Evolutionary conservation across 2,797 vertebrate species (phyloP), one percentile per base, ranked within the genome.

Genomic region (Nannoperca australis): DNA sequence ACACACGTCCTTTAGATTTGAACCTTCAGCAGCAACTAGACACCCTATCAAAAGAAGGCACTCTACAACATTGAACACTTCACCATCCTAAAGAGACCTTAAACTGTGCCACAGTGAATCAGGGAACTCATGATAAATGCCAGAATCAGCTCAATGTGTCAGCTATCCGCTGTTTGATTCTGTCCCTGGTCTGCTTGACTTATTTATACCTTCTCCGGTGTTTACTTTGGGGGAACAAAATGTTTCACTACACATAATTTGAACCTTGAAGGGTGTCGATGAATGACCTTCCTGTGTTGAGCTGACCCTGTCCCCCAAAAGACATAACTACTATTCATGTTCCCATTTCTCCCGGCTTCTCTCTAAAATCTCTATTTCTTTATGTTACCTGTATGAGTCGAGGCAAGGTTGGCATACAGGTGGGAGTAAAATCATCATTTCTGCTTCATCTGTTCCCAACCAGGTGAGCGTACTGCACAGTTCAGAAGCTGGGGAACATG

Each of bases 391-490:
- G 32, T 24, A 40, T 47, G 30, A 44, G 14, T 55, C 5, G 7
- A 38, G 49, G 54, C 4, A 42, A 7, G 51, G 42, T 54, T 4
- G 42, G 24, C 4, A 1, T 2, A 22, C 27, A 53, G 50, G 2
- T 17, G 11, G 1, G 45, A 66, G 18, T n/a, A 56, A 42, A 36
- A 40, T 42, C 22, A 0, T 66, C 36, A 0, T 68, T 11, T 63
- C 4, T 59, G 0, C 85, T 73, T 76, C 50, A 32, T 38, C 38
- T 86, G 51, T 30, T 27, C 55, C 53, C 15, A 14, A 20, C 49
- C 91, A 99, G 98, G 94, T 99, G 87, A 95, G 96, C 60, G 83
- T 97, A 47, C 94, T 99, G 38, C 98, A 97, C 86, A 96, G 92
- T 63, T 94, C 95, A 58, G 91, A 95, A 53, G 87, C 94, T 7